Base-by-base conservation (phyloP, 2,113 vertebrate species). In the Sialia sialis region DNA sequence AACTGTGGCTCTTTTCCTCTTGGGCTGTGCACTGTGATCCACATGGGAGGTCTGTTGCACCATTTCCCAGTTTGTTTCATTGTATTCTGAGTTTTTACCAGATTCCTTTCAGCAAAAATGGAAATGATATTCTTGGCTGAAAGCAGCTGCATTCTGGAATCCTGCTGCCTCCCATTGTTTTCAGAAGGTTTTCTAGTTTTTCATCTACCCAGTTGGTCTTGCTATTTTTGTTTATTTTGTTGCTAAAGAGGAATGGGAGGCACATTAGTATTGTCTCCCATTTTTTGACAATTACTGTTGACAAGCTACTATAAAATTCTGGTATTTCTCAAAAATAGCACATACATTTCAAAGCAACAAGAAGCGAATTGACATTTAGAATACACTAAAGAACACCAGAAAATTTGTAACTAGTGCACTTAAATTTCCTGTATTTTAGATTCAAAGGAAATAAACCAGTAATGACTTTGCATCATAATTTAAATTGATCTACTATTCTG, bases 131-230 rank as follows among this genome's bases (percentile, higher is more conserved):
- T 91, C 75, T 90, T 93, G 70, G 34, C 62, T 85, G 78, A 89
- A 95, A 85, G 7, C 30, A 91, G 67, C 15, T 18, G 18, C 15
- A 36, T 83, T 94, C 59, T 79, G 67, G 34, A 94, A 87, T 76
- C 77, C 77, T 92, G 41, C 46, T 95, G 70, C 26, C 60, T 91
- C 51, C 25, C 38, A 66, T 90, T 90, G 38, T 77, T 94, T 91
- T 93, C 70, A 83, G 67, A 80, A 85, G 59, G 16, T 67, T 94
- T 95, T 76, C 20, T 74, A 83, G 55, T 80, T 94, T 95, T 97
- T 94, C 32, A 90, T 96, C 91, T 95, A 74, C 68, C 82, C 46
- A 63, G 91, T 70, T 92, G 75, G 90, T 88, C 87, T 93, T 69
- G 39, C 19, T 91, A 46, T 88, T 87, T 95, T 76, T 74, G 58